phyloP scores from a whole-genome alignment of 2,113 vertebrate species.

The Phylloscopus whistleri region DNA sequence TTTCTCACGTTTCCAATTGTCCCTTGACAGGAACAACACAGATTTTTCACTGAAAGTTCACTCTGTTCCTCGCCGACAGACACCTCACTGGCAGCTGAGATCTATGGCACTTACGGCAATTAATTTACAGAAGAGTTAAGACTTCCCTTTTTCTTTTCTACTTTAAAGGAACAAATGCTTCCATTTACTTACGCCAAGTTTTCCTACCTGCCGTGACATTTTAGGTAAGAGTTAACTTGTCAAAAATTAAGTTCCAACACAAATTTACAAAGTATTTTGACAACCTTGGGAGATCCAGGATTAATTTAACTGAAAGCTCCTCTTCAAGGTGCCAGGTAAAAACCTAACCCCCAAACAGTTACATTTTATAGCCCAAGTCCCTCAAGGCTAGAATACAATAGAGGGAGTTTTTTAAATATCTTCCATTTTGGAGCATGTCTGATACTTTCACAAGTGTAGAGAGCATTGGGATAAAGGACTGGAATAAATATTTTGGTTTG shows the following conservation, averaged over 20 bases:
- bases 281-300: background rate
- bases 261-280: background rate
- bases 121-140: background rate
- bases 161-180: background rate
- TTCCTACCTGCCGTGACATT: background rate
- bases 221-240: background rate
- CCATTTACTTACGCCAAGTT: background rate
- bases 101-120: background rate
- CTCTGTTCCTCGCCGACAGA: constrained; percentile 29
- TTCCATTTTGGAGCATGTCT: background rate
- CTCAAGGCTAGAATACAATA: fast-evolving
- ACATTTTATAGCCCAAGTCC: background rate
- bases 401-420: background rate
- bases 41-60: constrained; percentile 65
- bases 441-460: background rate
- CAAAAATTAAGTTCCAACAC: background rate
- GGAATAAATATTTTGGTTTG: background rate
- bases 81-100: constrained; percentile 4
- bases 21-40: constrained; percentile 50
- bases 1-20: constrained; percentile 30
- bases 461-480: background rate
- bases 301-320: background rate
- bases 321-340: background rate
- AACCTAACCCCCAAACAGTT: background rate
- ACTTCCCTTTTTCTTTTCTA: background rate